Evolutionary conservation across 2,113 vertebrate genomes (phyloP), one percentile per base, ranked within the genome.

Genomic region (Notechis scutatus): DNA sequence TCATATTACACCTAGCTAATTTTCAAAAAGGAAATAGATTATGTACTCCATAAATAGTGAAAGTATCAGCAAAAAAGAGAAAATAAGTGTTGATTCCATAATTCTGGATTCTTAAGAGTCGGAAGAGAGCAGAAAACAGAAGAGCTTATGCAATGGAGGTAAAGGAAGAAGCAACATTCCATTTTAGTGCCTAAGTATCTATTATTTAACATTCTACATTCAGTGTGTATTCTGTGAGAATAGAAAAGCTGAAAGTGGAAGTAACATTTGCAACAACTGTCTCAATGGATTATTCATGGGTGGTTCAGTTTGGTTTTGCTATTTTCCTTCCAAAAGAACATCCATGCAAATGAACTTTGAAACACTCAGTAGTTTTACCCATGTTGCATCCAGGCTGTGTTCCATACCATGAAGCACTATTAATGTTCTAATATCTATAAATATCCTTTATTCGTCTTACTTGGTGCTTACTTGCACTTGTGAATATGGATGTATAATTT

Each of bases 131-230:
- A 34, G 20, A 7, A 54, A 56, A 15, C 8, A 89, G 15, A 92
- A 81, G 15, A 45, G 21, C 54, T 45, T 26, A 23, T 14, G 26
- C 3, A 54, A 18, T n/a, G 15, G 39, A 10, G 47, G 24, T 20
- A 89, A 11, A 10, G 21, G 54, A 24, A 24, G 88, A 24, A 89
- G 11, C 39, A n/a, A n/a, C 55, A 85, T 57, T 74, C 39, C 18
- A 50, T 15, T 57, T 69, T 52, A 89, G 50, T 47, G 39, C 11
- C 45, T 50, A 57, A 85, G 9, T 90, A 92, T 90, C 14, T 85
- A 85, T 92, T 92, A 85, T 92, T 81, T 92, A 92, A 69, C 45
- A 24, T n/a, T 23, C n/a, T 91, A 85, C 24, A 85, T 85, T 85
- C 23, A 45, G 74, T 74, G 5, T 45, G 21, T 15, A 42, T 92